These are phyloP conservation scores for Macquaria australasica DNA, from an alignment of 2,113 vertebrate species.

Conservation along the genomic window DNA sequence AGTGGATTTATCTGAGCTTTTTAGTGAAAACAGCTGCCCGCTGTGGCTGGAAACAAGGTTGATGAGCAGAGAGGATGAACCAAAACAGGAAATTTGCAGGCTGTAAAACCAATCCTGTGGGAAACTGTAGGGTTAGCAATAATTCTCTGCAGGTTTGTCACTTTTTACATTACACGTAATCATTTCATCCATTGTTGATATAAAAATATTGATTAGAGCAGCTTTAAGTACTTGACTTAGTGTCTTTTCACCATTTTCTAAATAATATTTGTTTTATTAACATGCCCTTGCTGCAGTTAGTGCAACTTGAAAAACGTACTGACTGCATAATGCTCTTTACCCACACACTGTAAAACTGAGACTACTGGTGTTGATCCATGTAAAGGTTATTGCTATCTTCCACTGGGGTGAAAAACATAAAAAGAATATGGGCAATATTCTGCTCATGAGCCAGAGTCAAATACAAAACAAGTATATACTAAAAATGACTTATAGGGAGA, in stretches of 20 bases:
- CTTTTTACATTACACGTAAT: no score
- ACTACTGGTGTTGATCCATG: neutral
- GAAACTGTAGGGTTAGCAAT: no score
- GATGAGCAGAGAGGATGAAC: no score
- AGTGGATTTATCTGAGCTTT: no score
- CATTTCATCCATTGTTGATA: no score
- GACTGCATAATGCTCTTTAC: neutral
- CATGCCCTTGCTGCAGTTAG: neutral
- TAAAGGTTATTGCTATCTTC: neutral
- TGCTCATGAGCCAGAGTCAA: neutral
- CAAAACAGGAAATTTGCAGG: no score
- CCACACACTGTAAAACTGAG: neutral
- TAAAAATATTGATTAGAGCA: neutral
- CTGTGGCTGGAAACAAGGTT: no score
- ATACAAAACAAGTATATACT: neutral
- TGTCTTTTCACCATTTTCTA: neutral
- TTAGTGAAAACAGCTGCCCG: no score
- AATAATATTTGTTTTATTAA: neutral
- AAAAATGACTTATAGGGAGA: conserved; percentile 16
- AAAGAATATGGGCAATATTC: neutral
- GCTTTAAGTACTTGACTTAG: neutral
- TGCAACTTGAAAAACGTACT: no score
- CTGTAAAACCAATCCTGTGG: no score
- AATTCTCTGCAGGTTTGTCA: no score
- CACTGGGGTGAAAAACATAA: neutral